These are phyloP conservation scores for Choreutis nemorana DNA, from an alignment of 2,888 invertebrate species.

Conservation along the genomic window DNA sequence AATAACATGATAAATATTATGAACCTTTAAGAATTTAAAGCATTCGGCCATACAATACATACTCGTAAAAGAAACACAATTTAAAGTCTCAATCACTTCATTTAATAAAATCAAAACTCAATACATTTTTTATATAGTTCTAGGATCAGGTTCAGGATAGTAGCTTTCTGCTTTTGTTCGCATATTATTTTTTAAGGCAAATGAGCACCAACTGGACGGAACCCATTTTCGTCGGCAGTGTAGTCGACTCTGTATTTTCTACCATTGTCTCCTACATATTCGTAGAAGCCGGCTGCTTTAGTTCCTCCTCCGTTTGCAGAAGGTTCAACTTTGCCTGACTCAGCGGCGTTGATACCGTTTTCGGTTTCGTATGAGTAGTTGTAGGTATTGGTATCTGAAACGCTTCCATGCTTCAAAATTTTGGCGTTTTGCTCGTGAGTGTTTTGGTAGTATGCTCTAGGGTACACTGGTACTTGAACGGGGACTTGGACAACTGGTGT, in stretches of 20 bases:
- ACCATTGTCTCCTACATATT: constrained; percentile 72
- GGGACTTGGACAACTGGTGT: too few species aligned
- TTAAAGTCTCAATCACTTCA: too few species aligned
- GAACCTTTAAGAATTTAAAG: too few species aligned
- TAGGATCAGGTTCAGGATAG: too few species aligned
- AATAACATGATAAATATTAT: too few species aligned
- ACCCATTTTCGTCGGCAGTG: constrained; percentile 69
- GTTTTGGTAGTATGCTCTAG: constrained; percentile 16
- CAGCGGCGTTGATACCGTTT: constrained; percentile 71
- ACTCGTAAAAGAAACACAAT: too few species aligned
- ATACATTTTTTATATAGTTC: too few species aligned
- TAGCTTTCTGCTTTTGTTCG: too few species aligned
- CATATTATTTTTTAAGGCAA: constrained; percentile 30
- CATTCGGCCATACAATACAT: too few species aligned
- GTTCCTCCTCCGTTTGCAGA: constrained; percentile 63
- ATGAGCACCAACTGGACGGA: constrained; percentile 62
- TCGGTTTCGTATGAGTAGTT: constrained; percentile 70
- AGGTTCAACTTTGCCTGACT: constrained; percentile 66
- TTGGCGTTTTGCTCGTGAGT: constrained; percentile 57
- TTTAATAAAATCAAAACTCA: too few species aligned
- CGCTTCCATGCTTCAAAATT: constrained; percentile 61
- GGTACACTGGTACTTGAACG: constrained; percentile 15
- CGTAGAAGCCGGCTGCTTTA: constrained; percentile 70
- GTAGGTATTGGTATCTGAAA: constrained; percentile 60
- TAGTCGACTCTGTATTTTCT: constrained; percentile 65